Base-by-base conservation (phyloP, 2,113 vertebrate genomes). In the Speoplatyrhinus poulsoni region DNA sequence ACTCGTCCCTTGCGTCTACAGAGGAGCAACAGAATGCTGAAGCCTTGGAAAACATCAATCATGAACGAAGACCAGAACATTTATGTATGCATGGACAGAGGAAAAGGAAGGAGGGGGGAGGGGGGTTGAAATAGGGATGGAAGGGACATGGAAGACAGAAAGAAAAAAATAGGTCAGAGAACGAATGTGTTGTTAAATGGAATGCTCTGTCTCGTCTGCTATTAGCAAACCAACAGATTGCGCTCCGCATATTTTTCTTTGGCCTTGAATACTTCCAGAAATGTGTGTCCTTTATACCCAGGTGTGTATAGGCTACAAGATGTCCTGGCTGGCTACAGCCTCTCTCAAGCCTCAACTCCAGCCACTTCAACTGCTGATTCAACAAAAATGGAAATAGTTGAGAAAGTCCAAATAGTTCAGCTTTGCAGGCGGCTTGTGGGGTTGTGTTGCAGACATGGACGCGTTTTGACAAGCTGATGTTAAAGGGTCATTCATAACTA, bases 221-320 rank as follows among this genome's bases (percentile, higher is more conserved):
- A 90, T 90, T 87, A 85, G 82, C 70, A 81, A 82, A 86, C 80
- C 81, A 85, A 85, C 84, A 81, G 75, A 86, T 81, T 84, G 70
- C 71, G 77, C 82, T 82, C 79, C 69, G 77, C 70, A 46, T 72
- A 82, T 67, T 33, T 67, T 75, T 52, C 11, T 60, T 67, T 72
- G 82, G 80, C 87, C 85, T 77, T 87, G 84, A 87, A 86, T 70
- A 85, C 73, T 76, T 82, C 56, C 55, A 69, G 69, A 33, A 73
- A 67, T 69, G 80, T 80, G 81, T 77, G 79, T 79, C 60, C 75
- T 79, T 85, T 85, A 62, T 12, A 76, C 75, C 41, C 58, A 54
- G 13, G 9, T 48, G 56, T n/a, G 62, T 62, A 26, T 26, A 26
- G 26, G 26, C 26, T 26, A 81, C 76, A 77, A 87, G 79, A 82